These are phyloP conservation scores for Sebastes fasciatus DNA, from an alignment of 2,113 vertebrate species.

Conservation along the genomic window DNA sequence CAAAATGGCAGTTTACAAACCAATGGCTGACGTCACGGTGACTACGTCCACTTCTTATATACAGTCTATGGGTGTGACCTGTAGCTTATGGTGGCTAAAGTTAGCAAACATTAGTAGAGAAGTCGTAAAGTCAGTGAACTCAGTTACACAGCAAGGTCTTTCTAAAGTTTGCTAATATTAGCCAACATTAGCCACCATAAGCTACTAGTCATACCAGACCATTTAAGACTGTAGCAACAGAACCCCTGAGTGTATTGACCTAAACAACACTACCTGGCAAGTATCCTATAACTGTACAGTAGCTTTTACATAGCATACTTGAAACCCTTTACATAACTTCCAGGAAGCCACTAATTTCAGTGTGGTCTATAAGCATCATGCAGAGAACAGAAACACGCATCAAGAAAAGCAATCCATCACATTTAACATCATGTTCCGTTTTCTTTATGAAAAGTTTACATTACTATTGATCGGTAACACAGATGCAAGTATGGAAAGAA, in stretches of 20 bases:
- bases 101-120: background rate
- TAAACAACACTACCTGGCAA: background rate
- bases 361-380: constrained; percentile 10
- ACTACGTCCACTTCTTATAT: no score
- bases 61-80: background rate
- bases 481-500: constrained; percentile 35
- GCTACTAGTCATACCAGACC: background rate
- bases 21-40: no score
- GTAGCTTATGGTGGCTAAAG: background rate
- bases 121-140: background rate
- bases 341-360: constrained; percentile 22
- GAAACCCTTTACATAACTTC: background rate
- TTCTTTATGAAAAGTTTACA: constrained; percentile 3
- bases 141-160: background rate
- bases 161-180: background rate
- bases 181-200: background rate
- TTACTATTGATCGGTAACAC: constrained; percentile 15
- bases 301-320: background rate
- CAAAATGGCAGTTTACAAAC: no score
- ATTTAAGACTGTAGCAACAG: background rate
- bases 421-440: constrained; percentile 6
- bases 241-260: background rate
- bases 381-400: constrained; percentile 13
- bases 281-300: background rate
- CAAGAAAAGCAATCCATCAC: background rate